These are phyloP conservation scores for Nasonovia ribisnigri DNA, from an alignment of 2,888 invertebrate genomes.

Conservation along the genomic window DNA sequence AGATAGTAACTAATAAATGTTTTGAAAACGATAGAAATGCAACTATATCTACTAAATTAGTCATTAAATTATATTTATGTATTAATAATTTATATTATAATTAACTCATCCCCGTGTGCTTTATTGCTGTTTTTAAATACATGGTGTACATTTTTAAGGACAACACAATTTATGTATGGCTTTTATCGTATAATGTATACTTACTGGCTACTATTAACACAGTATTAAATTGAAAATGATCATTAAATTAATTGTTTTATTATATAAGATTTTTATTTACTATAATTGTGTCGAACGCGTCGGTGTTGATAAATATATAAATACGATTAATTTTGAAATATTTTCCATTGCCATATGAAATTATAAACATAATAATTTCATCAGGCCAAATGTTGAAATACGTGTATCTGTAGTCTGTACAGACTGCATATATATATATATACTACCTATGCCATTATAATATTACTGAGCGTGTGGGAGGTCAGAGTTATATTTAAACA, in stretches of 20 bases:
- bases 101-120: too few species aligned
- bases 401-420: neutral
- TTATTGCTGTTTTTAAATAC: too few species aligned
- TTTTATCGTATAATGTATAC: too few species aligned
- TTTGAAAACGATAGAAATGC: too few species aligned
- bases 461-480: neutral
- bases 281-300: neutral
- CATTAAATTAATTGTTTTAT: neutral
- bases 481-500: constrained; percentile 28
- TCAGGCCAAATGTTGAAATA: neutral
- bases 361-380: neutral
- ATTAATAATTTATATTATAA: too few species aligned
- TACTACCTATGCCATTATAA: neutral
- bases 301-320: neutral
- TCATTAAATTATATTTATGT: too few species aligned
- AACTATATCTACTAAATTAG: too few species aligned
- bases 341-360: neutral
- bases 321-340: constrained; percentile 23
- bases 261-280: neutral
- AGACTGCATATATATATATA: neutral
- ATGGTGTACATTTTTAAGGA: too few species aligned
- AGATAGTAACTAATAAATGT: too few species aligned
- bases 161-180: too few species aligned
- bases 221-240: neutral
- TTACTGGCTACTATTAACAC: too few species aligned